phyloP scores from a whole-genome alignment of 2,113 vertebrate genomes.

The Rousettus leschenaultii region DNA sequence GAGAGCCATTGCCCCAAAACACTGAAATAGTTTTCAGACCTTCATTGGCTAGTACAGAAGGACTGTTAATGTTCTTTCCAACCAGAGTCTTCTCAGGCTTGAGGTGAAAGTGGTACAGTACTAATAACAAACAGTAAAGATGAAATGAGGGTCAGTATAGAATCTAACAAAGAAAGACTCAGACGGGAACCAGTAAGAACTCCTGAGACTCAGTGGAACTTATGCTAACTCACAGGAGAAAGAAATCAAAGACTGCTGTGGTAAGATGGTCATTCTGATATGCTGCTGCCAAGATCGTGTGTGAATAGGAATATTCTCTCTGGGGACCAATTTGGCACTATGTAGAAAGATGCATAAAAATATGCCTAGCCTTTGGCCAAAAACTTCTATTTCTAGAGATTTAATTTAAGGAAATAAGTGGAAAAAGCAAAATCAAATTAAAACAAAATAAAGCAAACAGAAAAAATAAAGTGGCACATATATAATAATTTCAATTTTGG shows the following conservation, averaged over 20 bases:
- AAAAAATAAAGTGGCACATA: neutral
- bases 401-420: conserved; percentile 11
- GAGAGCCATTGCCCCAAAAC: neutral
- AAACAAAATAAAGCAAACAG: neutral
- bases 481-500: neutral
- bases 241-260: neutral
- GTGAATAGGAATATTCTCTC: neutral
- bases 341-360: neutral
- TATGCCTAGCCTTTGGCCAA: neutral
- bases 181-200: neutral
- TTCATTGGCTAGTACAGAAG: neutral
- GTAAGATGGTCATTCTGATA: neutral
- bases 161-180: neutral
- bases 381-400: neutral
- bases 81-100: neutral
- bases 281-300: neutral
- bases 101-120: neutral
- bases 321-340: neutral
- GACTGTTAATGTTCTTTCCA: neutral
- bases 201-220: neutral
- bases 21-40: neutral
- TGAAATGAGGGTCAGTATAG: neutral
- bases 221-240: neutral
- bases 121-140: neutral
- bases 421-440: neutral